Conservation (phyloP, 2,797 vertebrate species). For the Bradypus variegatus region DNA sequence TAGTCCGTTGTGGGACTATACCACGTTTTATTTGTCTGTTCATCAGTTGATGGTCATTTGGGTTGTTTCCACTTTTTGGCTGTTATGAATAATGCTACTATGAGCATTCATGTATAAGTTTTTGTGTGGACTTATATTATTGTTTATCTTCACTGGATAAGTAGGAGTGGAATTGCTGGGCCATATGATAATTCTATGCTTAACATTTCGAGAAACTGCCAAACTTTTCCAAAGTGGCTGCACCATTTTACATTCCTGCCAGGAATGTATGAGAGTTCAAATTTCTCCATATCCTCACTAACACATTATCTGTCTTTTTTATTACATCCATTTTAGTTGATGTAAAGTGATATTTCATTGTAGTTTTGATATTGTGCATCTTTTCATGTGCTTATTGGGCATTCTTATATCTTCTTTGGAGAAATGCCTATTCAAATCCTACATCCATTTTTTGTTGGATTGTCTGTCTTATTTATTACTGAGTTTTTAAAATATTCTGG, state of each 20-base stretch:
- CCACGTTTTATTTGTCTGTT: background rate
- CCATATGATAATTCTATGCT: background rate
- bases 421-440: conserved; percentile 8
- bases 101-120: background rate
- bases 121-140: background rate
- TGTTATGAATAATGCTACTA: background rate
- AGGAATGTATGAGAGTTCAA: background rate
- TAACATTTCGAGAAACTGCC: conserved; percentile 8
- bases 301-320: background rate
- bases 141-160: background rate
- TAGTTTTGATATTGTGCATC: background rate
- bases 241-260: background rate
- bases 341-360: background rate
- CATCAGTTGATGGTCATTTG: background rate
- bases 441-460: background rate
- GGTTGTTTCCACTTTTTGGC: background rate
- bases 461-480: background rate
- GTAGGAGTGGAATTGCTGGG: background rate
- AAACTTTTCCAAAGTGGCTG: background rate
- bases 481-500: background rate
- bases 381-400: background rate
- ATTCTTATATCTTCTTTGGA: background rate
- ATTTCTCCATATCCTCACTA: background rate
- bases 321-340: background rate
- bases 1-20: background rate